Base-by-base conservation (phyloP, 2,888 invertebrate genomes). In the Mesoligia furuncula region DNA sequence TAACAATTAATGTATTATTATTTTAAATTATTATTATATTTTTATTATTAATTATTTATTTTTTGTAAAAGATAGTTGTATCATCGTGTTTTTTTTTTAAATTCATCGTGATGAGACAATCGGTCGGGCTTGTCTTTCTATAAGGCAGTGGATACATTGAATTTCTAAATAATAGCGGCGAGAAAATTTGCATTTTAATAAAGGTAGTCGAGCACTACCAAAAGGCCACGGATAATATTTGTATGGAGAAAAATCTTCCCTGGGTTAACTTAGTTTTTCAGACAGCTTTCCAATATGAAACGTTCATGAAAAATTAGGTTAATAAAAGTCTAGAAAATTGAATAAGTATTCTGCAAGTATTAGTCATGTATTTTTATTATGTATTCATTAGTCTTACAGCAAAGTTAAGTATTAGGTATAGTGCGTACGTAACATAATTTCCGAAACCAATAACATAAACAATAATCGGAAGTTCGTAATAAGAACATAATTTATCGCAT, bases 381-480 rank as follows among this genome's bases (percentile, higher is more conserved):
- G n/a, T n/a, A n/a, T n/a, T n/a, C n/a, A n/a, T n/a, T n/a, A 39
- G 24, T 24, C 36, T 39, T 24, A 13, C 24, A 39, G 24, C 24
- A 6, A 59, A 27, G 27, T 62, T 31, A 20, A 20, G n/a, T n/a
- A 15, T 20, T 39, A n/a, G n/a, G n/a, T n/a, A 39, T 15, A 39
- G n/a, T 27, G n/a, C 20, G 66, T 27, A 66, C 6, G 20, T 67
- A 48, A 27, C 48, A 67, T 27, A 27, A 27, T 31, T 57, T n/a
- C 20, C 45, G 9, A 39, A 75, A 27, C 61, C 11, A 61, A 61
- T 48, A 27, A 39, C 45, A 20, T 48, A 27, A 36, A 73, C 42
- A 62, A 39, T 31, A 65, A 65, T 73, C n/a, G 24, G 42, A 61
- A 73, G 73, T 17, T 79, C 36, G 11, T 51, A 59, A 8, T 66